Base-by-base conservation (phyloP, 2,113 vertebrate species). In the Athene noctua region DNA sequence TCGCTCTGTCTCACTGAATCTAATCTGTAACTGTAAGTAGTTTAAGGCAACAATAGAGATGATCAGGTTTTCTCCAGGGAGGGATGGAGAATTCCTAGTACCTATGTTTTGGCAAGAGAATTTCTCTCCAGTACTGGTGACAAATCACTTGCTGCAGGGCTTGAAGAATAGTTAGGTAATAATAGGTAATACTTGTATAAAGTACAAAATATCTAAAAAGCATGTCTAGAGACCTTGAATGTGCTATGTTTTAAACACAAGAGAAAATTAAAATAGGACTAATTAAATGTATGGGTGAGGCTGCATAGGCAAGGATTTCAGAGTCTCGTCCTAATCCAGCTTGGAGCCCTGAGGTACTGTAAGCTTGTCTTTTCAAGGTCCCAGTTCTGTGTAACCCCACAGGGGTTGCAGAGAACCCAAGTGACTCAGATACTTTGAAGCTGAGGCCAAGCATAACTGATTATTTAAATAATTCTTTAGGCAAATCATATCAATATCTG, bases 11-110 rank as follows among this genome's bases (percentile, higher is more conserved):
- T 93, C 68, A 54, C 68, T 85, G 34, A 85, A 67, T 94, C 67
- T 92, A 78, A 75, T 94, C 72, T 94, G 30, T 46, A 68, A 51
- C 62, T 89, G n/a, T 54, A 77, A 92, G 58, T 49, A 91, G 46
- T 40, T 94, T 96, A 72, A 66, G 72, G 75, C 54, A 89, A 36
- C 51, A 86, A 19, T 75, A 15, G 81, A 54, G 81, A 80, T 89
- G 63, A 82, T 81, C 36, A 93, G 70, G 12, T 38, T 86, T 92
- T 90, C 82, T 94, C 88, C 52, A 46, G 85, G 75, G 81, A 59
- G 5, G 8, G 46, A 30, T 77, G 59, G 51, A 73, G 52, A 80
- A 81, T 63, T 46, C 55, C 16, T 72, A n/a, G 13, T 58, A 47
- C 70, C 63, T 68, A 0, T n/a, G 38, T 54, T 73, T 83, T 88